Conservation (phyloP, 2,113 vertebrate species). For the Hippocampus guttulatus region DNA sequence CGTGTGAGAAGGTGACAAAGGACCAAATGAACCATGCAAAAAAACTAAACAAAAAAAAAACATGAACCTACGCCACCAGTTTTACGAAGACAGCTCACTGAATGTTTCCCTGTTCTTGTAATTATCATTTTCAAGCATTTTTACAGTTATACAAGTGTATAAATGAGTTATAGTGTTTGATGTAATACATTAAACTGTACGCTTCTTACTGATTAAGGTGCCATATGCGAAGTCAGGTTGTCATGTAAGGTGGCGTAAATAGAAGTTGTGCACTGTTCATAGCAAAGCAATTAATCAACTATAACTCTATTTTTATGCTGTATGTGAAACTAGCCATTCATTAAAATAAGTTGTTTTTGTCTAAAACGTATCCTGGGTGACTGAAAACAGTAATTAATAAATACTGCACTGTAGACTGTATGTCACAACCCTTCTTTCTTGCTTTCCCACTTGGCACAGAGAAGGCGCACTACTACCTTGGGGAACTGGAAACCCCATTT, state of each 20-base stretch:
- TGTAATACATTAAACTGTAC: too few relatives aligned
- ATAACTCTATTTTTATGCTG: too few relatives aligned
- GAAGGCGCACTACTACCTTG: not conserved
- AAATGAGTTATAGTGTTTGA: too few relatives aligned
- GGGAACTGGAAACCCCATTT: not conserved
- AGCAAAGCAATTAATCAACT: not conserved
- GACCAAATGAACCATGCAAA: not conserved
- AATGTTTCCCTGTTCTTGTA: not conserved
- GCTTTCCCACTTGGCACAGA: not conserved
- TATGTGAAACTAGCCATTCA: too few relatives aligned
- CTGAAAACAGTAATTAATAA: too few relatives aligned
- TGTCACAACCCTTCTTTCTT: not conserved
- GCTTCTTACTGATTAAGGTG: too few relatives aligned
- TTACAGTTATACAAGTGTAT: not conserved
- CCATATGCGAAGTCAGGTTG: not conserved
- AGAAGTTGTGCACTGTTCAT: not conserved
- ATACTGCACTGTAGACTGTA: not conserved
- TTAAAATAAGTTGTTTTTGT: too few relatives aligned
- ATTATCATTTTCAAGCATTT: not conserved
- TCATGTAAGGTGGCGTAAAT: not conserved
- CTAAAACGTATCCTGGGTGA: too few relatives aligned
- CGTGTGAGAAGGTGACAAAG: constrained; percentile 20
- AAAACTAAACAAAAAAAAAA: constrained; percentile 2
- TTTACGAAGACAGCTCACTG: not conserved
- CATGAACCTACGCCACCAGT: not conserved